Evolutionary conservation across 2,888 invertebrate genomes (phyloP).

Genomic region (Bellardia pandia): DNA sequence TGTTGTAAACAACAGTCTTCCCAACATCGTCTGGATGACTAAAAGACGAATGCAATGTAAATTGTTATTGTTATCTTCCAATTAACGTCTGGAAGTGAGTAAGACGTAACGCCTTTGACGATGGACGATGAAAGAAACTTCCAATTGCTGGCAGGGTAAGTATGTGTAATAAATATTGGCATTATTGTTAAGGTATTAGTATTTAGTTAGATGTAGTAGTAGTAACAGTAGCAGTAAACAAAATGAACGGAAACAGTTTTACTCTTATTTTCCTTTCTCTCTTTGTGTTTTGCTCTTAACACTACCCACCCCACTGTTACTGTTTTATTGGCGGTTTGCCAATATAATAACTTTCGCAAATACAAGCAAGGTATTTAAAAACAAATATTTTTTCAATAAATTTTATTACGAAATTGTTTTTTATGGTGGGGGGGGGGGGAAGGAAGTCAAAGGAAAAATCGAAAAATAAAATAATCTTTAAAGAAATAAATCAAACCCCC

Average conservation of each 20-base stretch:
- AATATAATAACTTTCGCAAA: constrained; percentile 53
- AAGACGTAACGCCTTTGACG: too few species aligned
- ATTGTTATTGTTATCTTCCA: too few species aligned
- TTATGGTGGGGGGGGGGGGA: neutral
- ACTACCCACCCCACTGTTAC: constrained; percentile 11
- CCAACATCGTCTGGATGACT: too few species aligned
- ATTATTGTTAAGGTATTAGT: constrained; percentile 48
- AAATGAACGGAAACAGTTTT: constrained; percentile 50
- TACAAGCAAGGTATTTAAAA: constrained; percentile 60
- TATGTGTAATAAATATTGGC: constrained; percentile 58
- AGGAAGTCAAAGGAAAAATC: neutral
- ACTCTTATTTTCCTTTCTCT: constrained; percentile 45
- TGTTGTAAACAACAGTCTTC: too few species aligned
- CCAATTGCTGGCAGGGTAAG: too few species aligned
- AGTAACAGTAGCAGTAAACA: constrained; percentile 1
- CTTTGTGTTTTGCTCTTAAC: neutral
- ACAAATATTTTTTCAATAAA: constrained; percentile 66
- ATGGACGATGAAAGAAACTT: too few species aligned
- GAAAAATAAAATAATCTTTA: neutral
- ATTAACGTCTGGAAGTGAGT: too few species aligned
- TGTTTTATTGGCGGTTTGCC: constrained; percentile 56
- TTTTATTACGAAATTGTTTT: constrained; percentile 47
- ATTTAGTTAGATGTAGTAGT: neutral
- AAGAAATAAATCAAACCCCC: constrained; percentile 23
- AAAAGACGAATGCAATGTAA: too few species aligned